Conservation (phyloP, 1,140 invertebrate species). For the Brachionus paranguensis region DNA sequence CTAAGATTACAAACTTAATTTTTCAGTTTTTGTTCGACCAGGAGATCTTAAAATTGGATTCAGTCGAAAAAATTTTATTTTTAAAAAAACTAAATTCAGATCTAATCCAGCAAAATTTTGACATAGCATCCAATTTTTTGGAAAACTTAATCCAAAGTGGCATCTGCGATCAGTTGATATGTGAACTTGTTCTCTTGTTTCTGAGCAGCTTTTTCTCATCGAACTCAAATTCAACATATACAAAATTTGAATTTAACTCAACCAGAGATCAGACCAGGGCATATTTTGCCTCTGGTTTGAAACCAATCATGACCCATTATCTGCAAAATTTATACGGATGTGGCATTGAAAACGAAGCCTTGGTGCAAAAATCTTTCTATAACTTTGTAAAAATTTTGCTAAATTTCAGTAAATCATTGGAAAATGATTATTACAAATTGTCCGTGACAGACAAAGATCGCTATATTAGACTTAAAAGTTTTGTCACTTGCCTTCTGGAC, state of each 20-base stretch:
- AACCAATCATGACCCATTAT: background rate
- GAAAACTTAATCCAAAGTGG: background rate
- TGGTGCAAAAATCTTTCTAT: background rate
- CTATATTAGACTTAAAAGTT: conserved; percentile 3
- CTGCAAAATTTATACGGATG: conserved; percentile 3
- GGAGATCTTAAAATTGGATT: background rate
- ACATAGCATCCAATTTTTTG: background rate
- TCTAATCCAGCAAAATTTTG: background rate
- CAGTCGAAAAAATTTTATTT: background rate
- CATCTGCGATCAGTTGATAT: background rate
- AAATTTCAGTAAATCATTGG: background rate
- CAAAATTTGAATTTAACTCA: background rate
- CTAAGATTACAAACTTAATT: background rate
- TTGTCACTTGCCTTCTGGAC: background rate
- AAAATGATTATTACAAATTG: background rate
- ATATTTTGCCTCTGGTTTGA: background rate
- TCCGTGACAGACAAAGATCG: background rate
- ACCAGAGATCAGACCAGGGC: background rate
- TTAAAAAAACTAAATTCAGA: background rate
- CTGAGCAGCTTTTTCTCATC: background rate
- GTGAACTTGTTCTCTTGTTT: background rate
- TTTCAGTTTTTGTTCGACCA: conserved; percentile 2
- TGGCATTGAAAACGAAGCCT: background rate
- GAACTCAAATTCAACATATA: background rate
- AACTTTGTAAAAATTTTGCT: background rate